Evolutionary conservation across 2,888 invertebrate species (phyloP).

Genomic region (Rhingia campestris): DNA sequence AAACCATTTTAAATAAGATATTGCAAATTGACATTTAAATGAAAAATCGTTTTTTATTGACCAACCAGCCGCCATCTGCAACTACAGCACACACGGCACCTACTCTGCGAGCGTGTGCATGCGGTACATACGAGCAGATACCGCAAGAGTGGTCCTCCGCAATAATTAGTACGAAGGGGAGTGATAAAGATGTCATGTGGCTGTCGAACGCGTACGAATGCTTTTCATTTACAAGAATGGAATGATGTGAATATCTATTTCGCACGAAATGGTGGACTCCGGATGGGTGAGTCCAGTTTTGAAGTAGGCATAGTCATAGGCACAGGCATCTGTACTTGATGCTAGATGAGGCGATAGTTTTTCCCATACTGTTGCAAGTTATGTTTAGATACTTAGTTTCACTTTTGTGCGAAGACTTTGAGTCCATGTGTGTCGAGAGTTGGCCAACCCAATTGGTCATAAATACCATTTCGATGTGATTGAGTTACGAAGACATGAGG

Average conservation of each 20-base stretch:
- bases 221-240: constrained; percentile 49
- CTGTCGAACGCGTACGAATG: constrained; percentile 62
- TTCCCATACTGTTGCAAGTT: constrained; percentile 18
- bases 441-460: constrained; percentile 36
- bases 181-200: constrained; percentile 73
- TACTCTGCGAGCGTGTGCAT: not conserved
- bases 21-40: constrained; percentile 75
- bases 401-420: constrained; percentile 18
- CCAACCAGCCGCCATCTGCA: constrained; percentile 28
- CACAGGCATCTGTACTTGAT: constrained; percentile 14
- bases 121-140: not conserved
- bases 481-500: constrained; percentile 58
- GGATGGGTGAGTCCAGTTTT: constrained; percentile 12
- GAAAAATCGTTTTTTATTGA: constrained; percentile 72
- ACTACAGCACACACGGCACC: not conserved
- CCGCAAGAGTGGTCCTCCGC: constrained; percentile 41
- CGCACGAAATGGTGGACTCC: constrained; percentile 30
- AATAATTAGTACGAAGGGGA: constrained; percentile 69
- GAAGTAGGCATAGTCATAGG: not conserved
- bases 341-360: constrained; percentile 2
- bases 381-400: constrained; percentile 24
- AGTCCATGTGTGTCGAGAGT: not conserved
- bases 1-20: constrained; percentile 74
- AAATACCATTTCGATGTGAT: constrained; percentile 53
- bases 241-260: constrained; percentile 54